A percentile compares a stretch with the other conserved stretches of the same genome.
phyloP scores from a whole-genome alignment of 2,888 invertebrate species.

The Notodonta dromedarius region DNA sequence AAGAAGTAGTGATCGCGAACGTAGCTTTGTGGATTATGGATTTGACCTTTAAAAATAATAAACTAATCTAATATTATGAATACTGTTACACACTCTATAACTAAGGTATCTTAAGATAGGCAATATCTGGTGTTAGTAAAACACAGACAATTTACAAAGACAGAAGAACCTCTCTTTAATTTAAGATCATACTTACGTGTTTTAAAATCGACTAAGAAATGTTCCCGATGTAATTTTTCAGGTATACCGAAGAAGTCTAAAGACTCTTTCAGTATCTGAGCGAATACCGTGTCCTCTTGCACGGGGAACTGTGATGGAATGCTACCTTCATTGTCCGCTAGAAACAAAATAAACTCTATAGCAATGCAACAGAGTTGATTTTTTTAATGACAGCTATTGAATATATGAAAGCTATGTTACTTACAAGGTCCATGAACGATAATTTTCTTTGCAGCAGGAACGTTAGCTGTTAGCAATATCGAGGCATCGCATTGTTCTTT shows the following conservation, averaged over 20 bases:
- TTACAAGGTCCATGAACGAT: constrained; percentile 94
- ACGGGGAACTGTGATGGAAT: constrained; percentile 99
- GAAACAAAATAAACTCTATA: constrained; percentile 16
- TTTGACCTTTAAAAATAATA: constrained; percentile 90
- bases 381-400: too few species aligned
- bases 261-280: constrained; percentile 96
- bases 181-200: constrained; percentile 89
- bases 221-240: constrained; percentile 93
- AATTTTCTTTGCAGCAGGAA: constrained; percentile 99
- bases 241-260: constrained; percentile 99
- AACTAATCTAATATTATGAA: not conserved
- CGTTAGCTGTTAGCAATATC: constrained; percentile 98
- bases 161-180: too few species aligned
- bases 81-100: too few species aligned
- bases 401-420: constrained; percentile 12
- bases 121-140: too few species aligned
- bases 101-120: too few species aligned
- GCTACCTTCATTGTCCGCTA: constrained; percentile 94
- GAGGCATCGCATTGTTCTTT: constrained; percentile 99
- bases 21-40: constrained; percentile 97
- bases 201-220: constrained; percentile 98
- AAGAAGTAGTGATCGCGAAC: constrained; percentile 98
- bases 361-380: too few species aligned
- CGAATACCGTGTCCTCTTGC: constrained; percentile 98
- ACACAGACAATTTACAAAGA: too few species aligned